Conservation (phyloP, 1,140 invertebrate species). For the Lithobius niger region DNA sequence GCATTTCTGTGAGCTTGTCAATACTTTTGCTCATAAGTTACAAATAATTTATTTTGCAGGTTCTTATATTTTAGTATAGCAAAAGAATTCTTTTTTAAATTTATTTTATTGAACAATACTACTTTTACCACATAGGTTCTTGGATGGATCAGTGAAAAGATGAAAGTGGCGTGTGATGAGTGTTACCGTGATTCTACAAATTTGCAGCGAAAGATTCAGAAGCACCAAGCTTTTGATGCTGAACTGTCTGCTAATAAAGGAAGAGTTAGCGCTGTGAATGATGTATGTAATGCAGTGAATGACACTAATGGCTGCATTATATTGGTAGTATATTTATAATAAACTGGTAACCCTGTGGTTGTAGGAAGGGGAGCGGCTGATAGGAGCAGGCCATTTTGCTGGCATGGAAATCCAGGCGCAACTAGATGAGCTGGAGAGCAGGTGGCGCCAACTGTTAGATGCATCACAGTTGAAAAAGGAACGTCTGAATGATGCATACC, state of each 20-base stretch:
- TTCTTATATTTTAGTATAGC: too few species aligned
- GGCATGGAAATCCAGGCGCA: constrained; percentile 69
- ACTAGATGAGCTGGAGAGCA: constrained; percentile 60
- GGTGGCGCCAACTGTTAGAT: constrained; percentile 65
- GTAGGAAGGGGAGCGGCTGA: constrained; percentile 54
- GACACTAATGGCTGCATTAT: not conserved
- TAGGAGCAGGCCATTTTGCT: constrained; percentile 78
- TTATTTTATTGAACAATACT: too few species aligned
- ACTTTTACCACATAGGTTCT: constrained; percentile 38
- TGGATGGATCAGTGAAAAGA: constrained; percentile 83
- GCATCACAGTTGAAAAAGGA: constrained; percentile 71
- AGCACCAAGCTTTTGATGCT: constrained; percentile 88
- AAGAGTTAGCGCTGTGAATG: constrained; percentile 52
- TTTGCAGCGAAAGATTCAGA: constrained; percentile 91
- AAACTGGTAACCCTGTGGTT: not conserved
- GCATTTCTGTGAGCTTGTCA: too few species aligned
- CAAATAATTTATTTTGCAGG: too few species aligned
- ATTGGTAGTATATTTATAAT: not conserved
- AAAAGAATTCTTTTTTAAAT: too few species aligned
- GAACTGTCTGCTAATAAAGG: constrained; percentile 84
- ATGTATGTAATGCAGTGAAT: not conserved
- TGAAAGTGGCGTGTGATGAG: constrained; percentile 82
- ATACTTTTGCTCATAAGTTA: too few species aligned
- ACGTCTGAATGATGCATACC: constrained; percentile 81
- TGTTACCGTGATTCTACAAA: constrained; percentile 85